Percentiles rank a stretch among this genome's conserved stretches.
Conservation (phyloP, 2,113 vertebrate species). For the Rostratula benghalensis region DNA sequence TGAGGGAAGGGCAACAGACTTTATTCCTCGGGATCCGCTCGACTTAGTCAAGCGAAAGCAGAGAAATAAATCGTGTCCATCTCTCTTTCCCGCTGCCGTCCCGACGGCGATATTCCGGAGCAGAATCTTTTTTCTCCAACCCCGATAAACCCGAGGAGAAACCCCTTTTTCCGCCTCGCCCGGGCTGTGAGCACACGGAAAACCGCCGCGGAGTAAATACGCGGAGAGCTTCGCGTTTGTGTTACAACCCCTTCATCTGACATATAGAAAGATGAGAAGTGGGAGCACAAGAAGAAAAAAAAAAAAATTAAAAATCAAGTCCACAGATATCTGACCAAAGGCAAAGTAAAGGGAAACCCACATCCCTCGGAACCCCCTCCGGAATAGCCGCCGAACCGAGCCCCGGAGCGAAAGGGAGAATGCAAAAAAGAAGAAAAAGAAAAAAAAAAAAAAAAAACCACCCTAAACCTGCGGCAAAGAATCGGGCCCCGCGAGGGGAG, state of each 20-base stretch:
- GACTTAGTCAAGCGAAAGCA: neutral
- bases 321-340: neutral
- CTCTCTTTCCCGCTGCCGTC: neutral
- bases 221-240: neutral
- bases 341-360: neutral
- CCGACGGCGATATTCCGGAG: neutral
- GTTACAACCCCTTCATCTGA: neutral
- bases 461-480: neutral
- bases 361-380: neutral
- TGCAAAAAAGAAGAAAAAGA: too few species aligned
- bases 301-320: neutral
- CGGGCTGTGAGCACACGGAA: neutral
- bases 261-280: neutral
- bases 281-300: neutral
- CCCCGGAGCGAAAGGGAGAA: neutral
- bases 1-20: neutral
- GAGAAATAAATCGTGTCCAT: neutral
- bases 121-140: neutral
- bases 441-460: too few species aligned
- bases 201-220: neutral
- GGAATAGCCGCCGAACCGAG: neutral
- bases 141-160: neutral
- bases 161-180: neutral
- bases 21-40: neutral
- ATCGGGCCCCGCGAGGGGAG: neutral